Base-by-base conservation (phyloP, 2,888 invertebrate species). In the Copidosoma aretas region DNA sequence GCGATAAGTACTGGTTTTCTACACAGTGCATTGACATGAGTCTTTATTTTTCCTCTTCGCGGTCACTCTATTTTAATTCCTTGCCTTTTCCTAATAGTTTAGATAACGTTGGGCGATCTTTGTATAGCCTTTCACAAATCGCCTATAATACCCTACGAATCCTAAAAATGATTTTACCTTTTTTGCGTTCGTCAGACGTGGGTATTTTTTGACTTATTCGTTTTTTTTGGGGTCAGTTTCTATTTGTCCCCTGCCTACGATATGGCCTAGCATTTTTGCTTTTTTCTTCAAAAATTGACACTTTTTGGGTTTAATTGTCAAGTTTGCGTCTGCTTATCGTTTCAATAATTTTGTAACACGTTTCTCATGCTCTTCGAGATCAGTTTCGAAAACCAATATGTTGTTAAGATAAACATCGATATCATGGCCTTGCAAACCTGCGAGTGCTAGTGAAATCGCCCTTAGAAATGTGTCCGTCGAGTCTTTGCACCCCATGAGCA, bases 261-360 rank as follows among this genome's bases (percentile, higher is more conserved):
- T 17, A 32, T 67, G 70, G 1, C 66, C 66, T 14, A 67, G 25
- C 21, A 66, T 53, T 15, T 22, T 43, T 1, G 57, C 41, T 46
- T 58, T 58, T 22, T 24, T 32, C 1, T 21, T 32, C 1, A 63
- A 14, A 43, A 63, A 68, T 15, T 63, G 24, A n/a, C 77, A 78
- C 70, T 79, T 78, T 22, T 75, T 73, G 0, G 75, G 74, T 64
- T 80, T 74, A 14, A 80, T 57, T 68, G 73, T 74, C n/a, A 80
- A 62, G 46, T 74, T 74, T 43, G 73, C 60, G 19, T 70, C 60
- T 54, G 59, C 54, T n/a, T 78, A 56, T n/a, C 67, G 73, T 57
- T 21, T 73, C 64, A 41, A 78, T 74, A 78, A 67, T 43, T 67
- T 67, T 60, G 39, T 68, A 15, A 78, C 49, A 46, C 67, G 70